Percentiles rank a stretch among this genome's conserved stretches.
phyloP scores from a whole-genome alignment of 2,797 vertebrate genomes.

The Pelobates cultripes region DNA sequence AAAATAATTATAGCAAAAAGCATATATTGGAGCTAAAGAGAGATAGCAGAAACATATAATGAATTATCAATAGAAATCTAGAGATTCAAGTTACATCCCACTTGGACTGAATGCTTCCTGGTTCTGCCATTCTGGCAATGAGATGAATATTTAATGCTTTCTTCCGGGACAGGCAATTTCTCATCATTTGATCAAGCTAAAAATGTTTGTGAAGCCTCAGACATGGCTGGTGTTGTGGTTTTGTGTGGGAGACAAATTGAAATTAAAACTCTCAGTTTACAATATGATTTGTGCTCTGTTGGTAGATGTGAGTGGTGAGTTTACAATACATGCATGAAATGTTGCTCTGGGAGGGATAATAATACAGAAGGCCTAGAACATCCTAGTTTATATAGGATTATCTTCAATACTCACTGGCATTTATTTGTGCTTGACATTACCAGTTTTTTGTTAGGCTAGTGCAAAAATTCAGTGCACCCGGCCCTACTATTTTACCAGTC shows the following conservation, averaged over 20 bases:
- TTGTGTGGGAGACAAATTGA: conserved; percentile 53
- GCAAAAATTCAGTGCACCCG: no score
- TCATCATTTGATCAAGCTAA: conserved; percentile 54
- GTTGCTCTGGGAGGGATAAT: conserved; percentile 23
- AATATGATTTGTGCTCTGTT: conserved; percentile 52
- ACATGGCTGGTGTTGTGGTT: conserved; percentile 50
- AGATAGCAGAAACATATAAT: conserved; percentile 70
- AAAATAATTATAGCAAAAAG: conserved; percentile 77
- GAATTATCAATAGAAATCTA: conserved; percentile 77
- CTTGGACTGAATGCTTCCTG: conserved; percentile 74
- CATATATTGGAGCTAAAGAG: conserved; percentile 67
- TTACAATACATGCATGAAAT: conserved; percentile 24
- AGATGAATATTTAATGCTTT: conserved; percentile 64
- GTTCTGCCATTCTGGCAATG: conserved; percentile 68
- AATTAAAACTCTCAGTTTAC: conserved; percentile 55
- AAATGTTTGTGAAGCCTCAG: conserved; percentile 49
- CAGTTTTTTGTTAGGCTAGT: no score
- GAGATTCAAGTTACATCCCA: conserved; percentile 70
- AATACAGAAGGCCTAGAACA: conserved; percentile 6
- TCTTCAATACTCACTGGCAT: no score
- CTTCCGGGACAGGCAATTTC: conserved; percentile 62
- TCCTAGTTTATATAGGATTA: not conserved
- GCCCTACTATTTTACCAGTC: no score
- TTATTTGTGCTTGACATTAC: no score
- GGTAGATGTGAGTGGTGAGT: conserved; percentile 34